Percentiles rank a stretch among this genome's conserved stretches.
Conservation (phyloP, 92 coral and sea anemone species). For the Siderastrea siderea region DNA sequence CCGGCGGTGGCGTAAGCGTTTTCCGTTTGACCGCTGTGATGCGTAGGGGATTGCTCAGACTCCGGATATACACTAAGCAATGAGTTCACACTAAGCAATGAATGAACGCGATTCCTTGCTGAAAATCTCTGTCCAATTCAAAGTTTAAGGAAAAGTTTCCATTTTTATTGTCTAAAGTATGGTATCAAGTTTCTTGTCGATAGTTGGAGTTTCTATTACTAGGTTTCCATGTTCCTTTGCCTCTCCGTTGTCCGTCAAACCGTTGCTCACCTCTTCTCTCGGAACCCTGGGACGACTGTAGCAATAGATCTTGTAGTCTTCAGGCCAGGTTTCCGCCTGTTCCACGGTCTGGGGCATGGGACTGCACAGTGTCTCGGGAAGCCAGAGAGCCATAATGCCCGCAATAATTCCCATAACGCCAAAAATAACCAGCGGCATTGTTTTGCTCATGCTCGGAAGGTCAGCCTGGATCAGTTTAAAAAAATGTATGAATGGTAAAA, state of each 20-base stretch:
- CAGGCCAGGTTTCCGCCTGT: conserved; percentile 85
- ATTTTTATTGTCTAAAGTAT: not conserved
- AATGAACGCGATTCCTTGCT: no score
- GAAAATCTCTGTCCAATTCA: not conserved
- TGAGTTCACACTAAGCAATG: no score
- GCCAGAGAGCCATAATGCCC: conserved; percentile 80
- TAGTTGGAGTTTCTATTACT: not conserved
- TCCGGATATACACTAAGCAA: no score
- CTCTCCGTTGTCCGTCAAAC: not conserved
- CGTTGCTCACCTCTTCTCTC: not conserved
- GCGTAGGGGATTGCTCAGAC: no score
- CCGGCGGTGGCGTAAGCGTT: no score
- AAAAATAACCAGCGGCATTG: conserved; percentile 81
- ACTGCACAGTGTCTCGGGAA: conserved; percentile 87
- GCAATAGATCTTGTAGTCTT: conserved; percentile 72
- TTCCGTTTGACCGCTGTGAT: no score
- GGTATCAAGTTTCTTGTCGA: not conserved
- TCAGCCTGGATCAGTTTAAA: conserved; percentile 47
- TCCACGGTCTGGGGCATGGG: conserved; percentile 92
- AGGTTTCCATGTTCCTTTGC: not conserved
- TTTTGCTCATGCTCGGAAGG: conserved; percentile 52
- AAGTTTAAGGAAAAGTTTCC: not conserved
- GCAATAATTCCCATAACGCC: conserved; percentile 84
- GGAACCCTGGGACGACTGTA: conserved; percentile 19
- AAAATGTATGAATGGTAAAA: not conserved